Evolutionary conservation across 2,888 invertebrate species (phyloP), one percentile per base, ranked within the genome.

Genomic region (Craniophora ligustri): DNA sequence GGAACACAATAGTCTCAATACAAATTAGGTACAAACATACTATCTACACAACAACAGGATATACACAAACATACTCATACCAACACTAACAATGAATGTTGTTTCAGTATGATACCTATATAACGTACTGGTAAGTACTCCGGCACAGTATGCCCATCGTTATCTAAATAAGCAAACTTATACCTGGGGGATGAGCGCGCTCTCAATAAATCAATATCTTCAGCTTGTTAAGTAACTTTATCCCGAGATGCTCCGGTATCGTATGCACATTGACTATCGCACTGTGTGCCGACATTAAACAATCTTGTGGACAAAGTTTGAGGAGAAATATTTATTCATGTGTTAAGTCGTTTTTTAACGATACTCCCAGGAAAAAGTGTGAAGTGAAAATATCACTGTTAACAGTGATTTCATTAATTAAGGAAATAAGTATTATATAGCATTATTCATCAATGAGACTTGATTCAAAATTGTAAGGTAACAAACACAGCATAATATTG

Each of bases 201-300:
- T 67, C 63, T 67, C 80, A 64, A 86, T 88, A 85, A 87, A 90
- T 89, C 91, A 88, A 91, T 90, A 91, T 87, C 85, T 82, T 81
- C 68, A 78, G 83, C 85, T 85, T 83, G 85, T 84, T 88, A 85
- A 87, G 81, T 82, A 86, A 89, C 81, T 89, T 89, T 86, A 89
- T 87, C 85, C 85, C 76, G 78, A 87, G 88, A 86, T 83, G 79
- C 76, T 76, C 63, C 72, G 74, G 74, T 79, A 79, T 78, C 82
- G 86, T 85, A 87, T 89, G 86, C 88, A 87, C 81, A 82, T 78
- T 71, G 66, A 58, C 57, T 67, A 51, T 47, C 67, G 74, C 85
- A 84, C 79, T 73, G 65, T 81, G 88, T 32, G 58, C 23, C 3
- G 2, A 3, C 1, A 0, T 4, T 2, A 0, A 0, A 0, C 5